Evolutionary conservation across 2,888 invertebrate species (phyloP), one percentile per base, ranked within the genome.

Genomic region (Epistrophe eligans): DNA sequence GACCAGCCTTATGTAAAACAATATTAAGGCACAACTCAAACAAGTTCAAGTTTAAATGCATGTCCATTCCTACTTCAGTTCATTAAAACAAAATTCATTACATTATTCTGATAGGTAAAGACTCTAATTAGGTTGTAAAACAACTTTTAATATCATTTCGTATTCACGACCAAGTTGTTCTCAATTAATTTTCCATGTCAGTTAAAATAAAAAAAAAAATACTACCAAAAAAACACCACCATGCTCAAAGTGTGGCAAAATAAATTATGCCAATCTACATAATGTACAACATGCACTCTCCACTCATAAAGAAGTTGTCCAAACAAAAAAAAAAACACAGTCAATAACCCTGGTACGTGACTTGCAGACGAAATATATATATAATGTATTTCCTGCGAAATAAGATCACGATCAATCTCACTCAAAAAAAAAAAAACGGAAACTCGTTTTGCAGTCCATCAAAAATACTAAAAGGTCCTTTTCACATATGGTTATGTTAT

Each of bases 381-480:
- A 24, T 3, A n/a, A n/a, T n/a, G n/a, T n/a, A 19, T 60, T 62
- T 43, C 15, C 24, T 15, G 40, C 15, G 15, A 4, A 62, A 62
- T 62, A 62, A 62, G 62, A 62, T 62, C 62, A 62, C 62, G 40
- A 62, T 62, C 40, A 62, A 58, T 58, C 58, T 17, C 35, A 7
- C n/a, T 57, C 1, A 17, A 57, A 57, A 57, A 57, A 57, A 55
- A 28, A 24, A 32, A 50, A 55, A 55, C 32, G 32, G 8, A n/a
- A 60, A 60, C 1, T 43, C 24, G 17, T 62, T 62, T 62, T 62
- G 62, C 62, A 62, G 40, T 62, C 43, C 62, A 62, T 62, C 40
- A 55, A 62, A 40, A 62, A 13, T 24, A 24, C 62, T 38, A 40
- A 62, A 60, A 62, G 62, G 62, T 62, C 62, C 40, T 62, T 60